Percentiles rank a stretch among this genome's conserved stretches.
Conservation (phyloP, 2,113 vertebrate species). For the Rostratula benghalensis region DNA sequence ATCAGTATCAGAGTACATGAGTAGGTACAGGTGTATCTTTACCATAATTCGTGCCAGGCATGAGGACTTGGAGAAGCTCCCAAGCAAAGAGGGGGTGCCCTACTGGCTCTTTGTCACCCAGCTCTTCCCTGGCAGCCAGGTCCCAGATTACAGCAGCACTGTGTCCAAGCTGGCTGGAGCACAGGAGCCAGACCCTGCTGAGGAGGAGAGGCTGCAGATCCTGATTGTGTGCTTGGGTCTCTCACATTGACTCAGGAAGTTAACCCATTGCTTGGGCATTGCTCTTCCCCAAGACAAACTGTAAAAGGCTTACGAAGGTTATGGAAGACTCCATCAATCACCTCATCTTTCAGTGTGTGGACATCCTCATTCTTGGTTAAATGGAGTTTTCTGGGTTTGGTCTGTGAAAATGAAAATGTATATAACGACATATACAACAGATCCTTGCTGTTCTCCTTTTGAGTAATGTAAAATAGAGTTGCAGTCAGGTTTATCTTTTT, state of each 20-base stretch:
- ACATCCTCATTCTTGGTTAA: neutral
- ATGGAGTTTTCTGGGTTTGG: neutral
- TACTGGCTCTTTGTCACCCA: neutral
- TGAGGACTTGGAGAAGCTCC: neutral
- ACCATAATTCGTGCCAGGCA: neutral
- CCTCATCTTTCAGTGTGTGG: neutral
- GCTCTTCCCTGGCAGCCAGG: neutral
- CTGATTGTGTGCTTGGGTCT: fast-evolving
- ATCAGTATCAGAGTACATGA: neutral
- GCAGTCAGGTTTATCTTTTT: neutral
- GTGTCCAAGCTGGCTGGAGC: neutral
- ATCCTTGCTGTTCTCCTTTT: neutral
- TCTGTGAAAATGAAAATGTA: neutral
- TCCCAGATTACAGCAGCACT: neutral
- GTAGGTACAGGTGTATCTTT: neutral
- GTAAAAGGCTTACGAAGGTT: neutral
- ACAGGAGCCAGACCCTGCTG: fast-evolving
- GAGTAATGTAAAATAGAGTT: neutral
- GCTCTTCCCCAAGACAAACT: neutral
- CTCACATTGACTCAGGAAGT: fast-evolving
- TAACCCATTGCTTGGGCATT: neutral
- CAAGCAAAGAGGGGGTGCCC: neutral
- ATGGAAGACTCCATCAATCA: neutral
- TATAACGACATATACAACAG: neutral
- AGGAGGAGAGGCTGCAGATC: neutral